A percentile compares a stretch with the other conserved stretches of the same genome.
These are phyloP conservation scores for Orius laevigatus DNA, from an alignment of 1,140 invertebrate genomes.

Conservation along the genomic window DNA sequence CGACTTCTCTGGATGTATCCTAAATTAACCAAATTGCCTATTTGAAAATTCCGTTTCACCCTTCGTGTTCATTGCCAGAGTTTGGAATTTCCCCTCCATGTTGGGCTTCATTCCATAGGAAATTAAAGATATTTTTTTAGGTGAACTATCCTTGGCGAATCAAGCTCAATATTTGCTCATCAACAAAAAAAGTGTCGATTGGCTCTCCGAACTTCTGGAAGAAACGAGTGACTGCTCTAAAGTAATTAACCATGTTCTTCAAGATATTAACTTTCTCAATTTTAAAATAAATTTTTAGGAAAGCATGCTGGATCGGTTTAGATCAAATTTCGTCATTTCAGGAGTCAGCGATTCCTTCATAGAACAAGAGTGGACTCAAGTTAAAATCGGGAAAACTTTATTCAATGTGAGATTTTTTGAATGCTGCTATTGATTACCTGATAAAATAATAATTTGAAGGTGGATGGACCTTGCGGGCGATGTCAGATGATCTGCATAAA, in stretches of 20 bases:
- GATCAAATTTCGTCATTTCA: constrained; percentile 38
- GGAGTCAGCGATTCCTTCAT: constrained; percentile 39
- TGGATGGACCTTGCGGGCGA: constrained; percentile 60
- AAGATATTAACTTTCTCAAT: constrained; percentile 6
- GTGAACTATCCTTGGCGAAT: constrained; percentile 55
- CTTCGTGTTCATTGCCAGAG: too few species aligned
- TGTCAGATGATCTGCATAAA: constrained; percentile 93
- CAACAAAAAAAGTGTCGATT: constrained; percentile 54
- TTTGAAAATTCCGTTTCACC: too few species aligned
- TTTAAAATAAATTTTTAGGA: constrained; percentile 24
- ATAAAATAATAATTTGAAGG: constrained; percentile 37
- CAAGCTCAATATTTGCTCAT: constrained; percentile 77
- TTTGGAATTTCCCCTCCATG: too few species aligned
- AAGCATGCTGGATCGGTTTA: constrained; percentile 34
- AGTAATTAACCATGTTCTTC: constrained; percentile 9
- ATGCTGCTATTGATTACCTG: background rate
- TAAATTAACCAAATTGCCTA: too few species aligned
- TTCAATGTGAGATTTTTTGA: constrained; percentile 40
- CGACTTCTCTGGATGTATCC: too few species aligned
- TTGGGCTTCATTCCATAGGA: too few species aligned
- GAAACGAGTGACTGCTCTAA: constrained; percentile 24
- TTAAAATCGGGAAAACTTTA: constrained; percentile 47
- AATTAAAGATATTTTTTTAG: constrained; percentile 7
- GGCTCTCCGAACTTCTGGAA: constrained; percentile 42
- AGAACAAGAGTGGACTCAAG: constrained; percentile 53